Conservation (phyloP, 2,113 vertebrate genomes). For the Phoxinus phoxinus region DNA sequence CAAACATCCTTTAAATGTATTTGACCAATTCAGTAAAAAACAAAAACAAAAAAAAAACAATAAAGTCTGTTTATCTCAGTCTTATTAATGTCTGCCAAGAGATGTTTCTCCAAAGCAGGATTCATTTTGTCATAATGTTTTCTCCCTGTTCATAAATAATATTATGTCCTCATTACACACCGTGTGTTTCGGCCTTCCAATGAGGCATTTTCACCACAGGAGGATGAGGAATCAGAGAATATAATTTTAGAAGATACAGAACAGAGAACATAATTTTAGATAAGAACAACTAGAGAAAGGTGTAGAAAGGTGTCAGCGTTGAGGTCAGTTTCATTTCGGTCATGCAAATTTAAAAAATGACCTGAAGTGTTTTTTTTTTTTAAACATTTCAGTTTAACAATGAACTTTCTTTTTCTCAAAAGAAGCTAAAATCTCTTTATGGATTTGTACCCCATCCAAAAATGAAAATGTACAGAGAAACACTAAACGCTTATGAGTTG, state of each 20-base stretch:
- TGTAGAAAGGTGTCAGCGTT: neutral
- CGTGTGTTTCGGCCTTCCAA: neutral
- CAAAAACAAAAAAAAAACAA: neutral
- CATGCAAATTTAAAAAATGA: neutral
- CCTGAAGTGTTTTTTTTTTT: neutral
- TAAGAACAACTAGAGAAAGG: neutral
- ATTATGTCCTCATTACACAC: slow-evolving; percentile 28
- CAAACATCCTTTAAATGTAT: slow-evolving; percentile 31
- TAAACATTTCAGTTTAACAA: neutral
- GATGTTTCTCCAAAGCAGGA: neutral
- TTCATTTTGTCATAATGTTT: slow-evolving; percentile 32
- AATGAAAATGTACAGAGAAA: neutral
- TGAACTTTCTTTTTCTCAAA: neutral
- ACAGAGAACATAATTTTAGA: neutral
- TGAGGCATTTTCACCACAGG: neutral
- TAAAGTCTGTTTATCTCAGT: slow-evolving; percentile 24
- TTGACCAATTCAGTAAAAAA: slow-evolving; percentile 9
- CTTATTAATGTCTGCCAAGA: slow-evolving; percentile 29
- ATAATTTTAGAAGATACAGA: neutral
- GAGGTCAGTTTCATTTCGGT: slow-evolving; percentile 17
- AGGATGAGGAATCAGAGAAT: neutral
- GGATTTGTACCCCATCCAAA: neutral
- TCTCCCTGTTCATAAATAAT: slow-evolving; percentile 17
- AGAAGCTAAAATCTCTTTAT: neutral
- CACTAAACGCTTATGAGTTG: too few species aligned